phyloP scores from a whole-genome alignment of 2,888 invertebrate genomes.

The Hyposoter dolosus region DNA sequence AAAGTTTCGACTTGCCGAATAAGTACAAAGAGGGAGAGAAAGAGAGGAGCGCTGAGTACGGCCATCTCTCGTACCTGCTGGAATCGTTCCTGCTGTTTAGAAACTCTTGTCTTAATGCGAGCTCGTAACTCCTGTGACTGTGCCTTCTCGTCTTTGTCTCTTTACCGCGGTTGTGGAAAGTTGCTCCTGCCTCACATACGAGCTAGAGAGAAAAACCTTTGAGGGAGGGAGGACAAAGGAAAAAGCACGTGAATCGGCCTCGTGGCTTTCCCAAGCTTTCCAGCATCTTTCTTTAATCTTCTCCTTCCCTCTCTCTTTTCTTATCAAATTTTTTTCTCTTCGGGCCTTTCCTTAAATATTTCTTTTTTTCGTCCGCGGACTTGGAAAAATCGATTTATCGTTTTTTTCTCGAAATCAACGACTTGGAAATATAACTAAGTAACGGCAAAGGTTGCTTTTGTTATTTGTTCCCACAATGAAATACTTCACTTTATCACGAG shows the following conservation, averaged over 20 bases:
- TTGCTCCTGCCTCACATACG: conserved; percentile 1
- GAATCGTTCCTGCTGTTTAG: background rate
- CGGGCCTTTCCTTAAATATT: background rate
- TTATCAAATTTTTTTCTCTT: background rate
- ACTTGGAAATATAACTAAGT: background rate
- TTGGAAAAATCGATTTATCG: background rate
- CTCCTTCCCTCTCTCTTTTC: background rate
- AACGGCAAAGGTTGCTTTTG: background rate
- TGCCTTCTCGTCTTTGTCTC: conserved; percentile 40
- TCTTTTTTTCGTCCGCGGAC: background rate
- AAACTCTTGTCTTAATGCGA: conserved; percentile 52
- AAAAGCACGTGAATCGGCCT: conserved; percentile 10
- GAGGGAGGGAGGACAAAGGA: background rate
- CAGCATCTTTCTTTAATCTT: conserved; percentile 1
- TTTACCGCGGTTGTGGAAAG: conserved; percentile 43
- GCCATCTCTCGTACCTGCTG: conserved; percentile 26
- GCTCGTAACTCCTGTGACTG: conserved; percentile 12
- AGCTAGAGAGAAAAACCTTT: background rate
- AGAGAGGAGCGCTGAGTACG: background rate
- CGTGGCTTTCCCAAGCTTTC: conserved; percentile 32
- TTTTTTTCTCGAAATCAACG: background rate
- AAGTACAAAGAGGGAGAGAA: background rate
- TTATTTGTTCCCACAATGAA: conserved; percentile 10
- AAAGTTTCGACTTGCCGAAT: conserved; percentile 45
- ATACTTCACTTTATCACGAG: conserved; percentile 2